These are phyloP conservation scores for Struthio camelus DNA, from an alignment of 2,113 vertebrate species.

Conservation along the genomic window DNA sequence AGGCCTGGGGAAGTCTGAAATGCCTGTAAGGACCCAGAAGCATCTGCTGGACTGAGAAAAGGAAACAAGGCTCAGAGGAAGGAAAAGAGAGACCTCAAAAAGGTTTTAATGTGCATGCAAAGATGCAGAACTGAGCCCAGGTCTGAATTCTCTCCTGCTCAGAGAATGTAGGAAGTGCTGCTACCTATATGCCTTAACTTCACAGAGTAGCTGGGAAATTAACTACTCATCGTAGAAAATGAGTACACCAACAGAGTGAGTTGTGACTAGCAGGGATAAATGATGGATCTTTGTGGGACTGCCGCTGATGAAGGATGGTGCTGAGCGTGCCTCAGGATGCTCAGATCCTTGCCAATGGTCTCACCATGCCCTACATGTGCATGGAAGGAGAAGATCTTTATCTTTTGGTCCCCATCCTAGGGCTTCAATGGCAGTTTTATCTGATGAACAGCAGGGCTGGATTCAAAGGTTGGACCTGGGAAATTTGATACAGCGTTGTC, in stretches of 20 bases:
- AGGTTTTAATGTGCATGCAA: not conserved
- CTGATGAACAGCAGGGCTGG: not conserved
- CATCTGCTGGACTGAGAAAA: not conserved
- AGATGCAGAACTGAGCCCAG: not conserved
- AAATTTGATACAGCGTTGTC: not conserved
- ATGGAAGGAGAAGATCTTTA: not conserved
- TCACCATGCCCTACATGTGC: accelerated
- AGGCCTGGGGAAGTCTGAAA: not conserved
- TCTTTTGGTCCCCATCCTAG: not conserved
- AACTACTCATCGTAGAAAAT: not conserved
- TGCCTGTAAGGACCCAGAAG: not conserved
- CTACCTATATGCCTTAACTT: not conserved
- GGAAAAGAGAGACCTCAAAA: not conserved
- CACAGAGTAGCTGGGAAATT: not conserved
- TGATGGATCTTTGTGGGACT: not conserved
- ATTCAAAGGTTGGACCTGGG: not conserved
- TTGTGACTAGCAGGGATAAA: not conserved
- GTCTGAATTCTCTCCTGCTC: not conserved
- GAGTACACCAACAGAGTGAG: not conserved
- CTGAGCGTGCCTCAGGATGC: not conserved
- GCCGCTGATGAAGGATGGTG: not conserved
- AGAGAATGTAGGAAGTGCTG: not conserved
- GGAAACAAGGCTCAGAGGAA: not conserved
- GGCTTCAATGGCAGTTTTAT: not conserved
- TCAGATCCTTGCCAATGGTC: accelerated